Base-by-base conservation (phyloP, 2,113 vertebrate species). In the Ahaetulla prasina region DNA sequence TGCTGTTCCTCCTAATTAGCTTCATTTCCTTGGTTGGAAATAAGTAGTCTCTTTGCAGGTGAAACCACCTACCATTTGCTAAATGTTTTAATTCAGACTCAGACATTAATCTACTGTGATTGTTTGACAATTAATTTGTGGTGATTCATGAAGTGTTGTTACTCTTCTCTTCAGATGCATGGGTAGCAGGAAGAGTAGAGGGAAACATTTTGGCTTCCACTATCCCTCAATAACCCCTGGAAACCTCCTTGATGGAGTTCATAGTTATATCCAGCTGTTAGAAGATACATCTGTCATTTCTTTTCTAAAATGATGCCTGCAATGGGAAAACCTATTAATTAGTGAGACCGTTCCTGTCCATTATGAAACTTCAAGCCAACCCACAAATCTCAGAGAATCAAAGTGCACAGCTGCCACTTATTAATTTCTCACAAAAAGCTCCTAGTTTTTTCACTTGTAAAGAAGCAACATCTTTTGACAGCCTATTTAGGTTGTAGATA, bases 21-120 rank as follows among this genome's bases (percentile, higher is more conserved):
- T 90, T 74, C 47, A 50, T n/a, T 35, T 74, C 30, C 43, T 91
- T 20, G 5, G 84, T 23, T 91, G 43, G 54, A 60, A 87, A 45
- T 45, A 91, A 45, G 7, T 4, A 45, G 84, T 55, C 53, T 45
- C 50, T 91, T 54, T 39, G 23, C 35, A 57, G 55, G 53, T 89
- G 35, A 88, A 68, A 43, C 85, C 47, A 92, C 85, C 57, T 88
- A 60, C 57, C 35, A 23, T 35, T 25, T 92, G 47, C 43, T 87
- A 53, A 88, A 88, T 88, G 39, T 53, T 88, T 92, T 87, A 92
- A 92, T 92, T 43, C 47, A 53, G 4, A 52, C 47, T 74, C 85
- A 88, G 85, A 88, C 85, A 92, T 92, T 92, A 92, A 92, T 92
- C 85, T 92, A 87, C 57, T 43, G 55, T 74, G 91, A 87, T 74